These are phyloP conservation scores for Cantharis flavilabris DNA, from an alignment of 2,888 invertebrate species.

Conservation along the genomic window DNA sequence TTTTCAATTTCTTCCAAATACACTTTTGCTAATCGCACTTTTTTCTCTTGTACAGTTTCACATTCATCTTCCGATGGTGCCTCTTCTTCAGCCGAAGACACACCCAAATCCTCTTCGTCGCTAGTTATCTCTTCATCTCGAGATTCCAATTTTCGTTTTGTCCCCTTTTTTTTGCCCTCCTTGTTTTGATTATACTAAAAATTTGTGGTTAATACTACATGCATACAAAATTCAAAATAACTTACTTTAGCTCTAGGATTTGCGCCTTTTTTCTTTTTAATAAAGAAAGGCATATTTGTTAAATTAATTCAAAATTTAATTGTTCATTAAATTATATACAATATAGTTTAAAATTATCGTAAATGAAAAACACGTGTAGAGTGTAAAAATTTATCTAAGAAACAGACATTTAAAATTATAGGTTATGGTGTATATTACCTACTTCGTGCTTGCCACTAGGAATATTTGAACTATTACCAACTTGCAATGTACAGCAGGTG, in stretches of 20 bases:
- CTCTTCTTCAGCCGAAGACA: conserved; percentile 54
- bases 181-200: conserved; percentile 2
- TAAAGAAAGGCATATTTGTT: background rate
- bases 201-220: background rate
- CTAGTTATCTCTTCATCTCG: conserved; percentile 67
- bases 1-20: conserved; percentile 86
- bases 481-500: background rate
- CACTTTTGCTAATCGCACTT: conserved; percentile 84
- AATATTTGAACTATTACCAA: background rate
- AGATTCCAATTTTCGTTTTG: background rate
- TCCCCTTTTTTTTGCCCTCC: background rate
- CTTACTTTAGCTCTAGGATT: background rate
- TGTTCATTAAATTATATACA: background rate
- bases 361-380: background rate
- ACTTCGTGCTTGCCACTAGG: background rate
- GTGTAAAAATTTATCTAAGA: background rate
- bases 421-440: background rate
- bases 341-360: background rate
- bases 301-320: background rate
- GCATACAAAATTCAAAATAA: background rate
- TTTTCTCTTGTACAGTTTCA: conserved; percentile 90
- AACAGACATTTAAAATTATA: background rate
- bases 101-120: conserved; percentile 63
- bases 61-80: conserved; percentile 64
- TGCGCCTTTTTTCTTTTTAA: conserved; percentile 5